A percentile compares a stretch with the other conserved stretches of the same genome.
These are phyloP conservation scores for Beris morrisii DNA, from an alignment of 2,888 invertebrate species.

Conservation along the genomic window DNA sequence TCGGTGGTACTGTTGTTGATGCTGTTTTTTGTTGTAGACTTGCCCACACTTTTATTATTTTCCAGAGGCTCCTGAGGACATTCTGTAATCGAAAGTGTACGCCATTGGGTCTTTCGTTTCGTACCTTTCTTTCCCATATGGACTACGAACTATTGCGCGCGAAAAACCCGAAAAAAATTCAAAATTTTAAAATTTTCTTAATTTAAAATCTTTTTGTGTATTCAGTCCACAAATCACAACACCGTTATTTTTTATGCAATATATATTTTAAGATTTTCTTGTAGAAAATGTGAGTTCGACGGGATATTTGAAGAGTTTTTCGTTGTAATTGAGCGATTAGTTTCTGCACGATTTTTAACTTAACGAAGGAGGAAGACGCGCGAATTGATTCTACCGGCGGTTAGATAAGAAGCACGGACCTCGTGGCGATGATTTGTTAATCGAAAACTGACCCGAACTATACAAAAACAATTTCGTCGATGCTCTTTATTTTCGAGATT, in stretches of 20 bases:
- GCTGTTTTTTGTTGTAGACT: not conserved
- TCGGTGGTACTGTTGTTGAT: conserved; percentile 24
- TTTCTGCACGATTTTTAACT: no score
- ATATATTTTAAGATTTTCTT: no score
- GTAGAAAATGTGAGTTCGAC: no score
- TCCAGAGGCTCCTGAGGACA: conserved; percentile 20
- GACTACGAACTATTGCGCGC: conserved; percentile 25
- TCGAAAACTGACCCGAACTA: not conserved
- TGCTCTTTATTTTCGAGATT: not conserved
- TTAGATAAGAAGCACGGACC: no score
- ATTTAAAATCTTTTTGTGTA: no score
- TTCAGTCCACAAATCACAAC: no score
- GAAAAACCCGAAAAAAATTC: conserved; percentile 5
- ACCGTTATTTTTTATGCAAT: no score
- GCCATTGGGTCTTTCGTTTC: conserved; percentile 65
- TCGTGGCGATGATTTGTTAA: not conserved
- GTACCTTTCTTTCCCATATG: conserved; percentile 62
- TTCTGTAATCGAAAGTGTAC: conserved; percentile 63
- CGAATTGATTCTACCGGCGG: no score
- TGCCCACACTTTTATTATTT: conserved; percentile 13
- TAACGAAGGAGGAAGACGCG: no score
- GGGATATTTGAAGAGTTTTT: no score
- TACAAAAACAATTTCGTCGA: not conserved
- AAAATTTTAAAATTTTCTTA: not conserved
- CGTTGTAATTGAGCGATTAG: no score